Conservation (phyloP, 2,797 vertebrate genomes). For the Serranus cabrilla region DNA sequence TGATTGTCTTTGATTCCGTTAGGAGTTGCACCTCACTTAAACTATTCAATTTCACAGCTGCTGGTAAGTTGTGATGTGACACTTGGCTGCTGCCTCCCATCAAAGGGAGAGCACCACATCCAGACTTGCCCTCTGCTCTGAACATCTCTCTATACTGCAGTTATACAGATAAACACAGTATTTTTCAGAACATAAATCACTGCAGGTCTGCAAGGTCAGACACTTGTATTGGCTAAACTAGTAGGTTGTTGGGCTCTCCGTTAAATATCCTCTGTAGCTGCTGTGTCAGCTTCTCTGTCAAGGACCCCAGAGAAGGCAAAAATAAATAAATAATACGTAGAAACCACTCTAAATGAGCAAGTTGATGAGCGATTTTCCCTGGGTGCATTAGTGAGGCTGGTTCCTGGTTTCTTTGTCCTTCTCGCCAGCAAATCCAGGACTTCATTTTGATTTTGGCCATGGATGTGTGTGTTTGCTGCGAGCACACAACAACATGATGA, state of each 20-base stretch:
- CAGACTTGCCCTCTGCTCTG: slow-evolving; percentile 2
- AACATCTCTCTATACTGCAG: background rate
- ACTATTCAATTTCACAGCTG: background rate
- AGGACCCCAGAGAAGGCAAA: background rate
- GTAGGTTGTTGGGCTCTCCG: slow-evolving; percentile 1
- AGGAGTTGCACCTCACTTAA: background rate
- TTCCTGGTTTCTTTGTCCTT: background rate
- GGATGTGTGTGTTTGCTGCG: slow-evolving; percentile 41
- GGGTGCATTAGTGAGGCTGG: background rate
- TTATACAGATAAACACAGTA: background rate
- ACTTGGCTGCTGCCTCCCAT: background rate
- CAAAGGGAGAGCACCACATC: background rate
- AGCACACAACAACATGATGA: slow-evolving; percentile 27
- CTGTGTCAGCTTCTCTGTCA: background rate
- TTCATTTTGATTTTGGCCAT: slow-evolving; percentile 40
- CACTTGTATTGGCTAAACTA: background rate
- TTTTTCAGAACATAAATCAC: slow-evolving; percentile 17
- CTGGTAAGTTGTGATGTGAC: background rate
- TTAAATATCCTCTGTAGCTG: background rate
- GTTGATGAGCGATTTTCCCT: slow-evolving; percentile 9
- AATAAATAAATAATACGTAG: background rate
- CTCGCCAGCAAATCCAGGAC: slow-evolving; percentile 15
- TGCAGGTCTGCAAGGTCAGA: slow-evolving; percentile 28
- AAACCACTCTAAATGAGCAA: background rate
- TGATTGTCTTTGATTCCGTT: slow-evolving; percentile 29